Evolutionary conservation across 2,113 vertebrate genomes (phyloP).

Genomic region (Catagonus wagneri): DNA sequence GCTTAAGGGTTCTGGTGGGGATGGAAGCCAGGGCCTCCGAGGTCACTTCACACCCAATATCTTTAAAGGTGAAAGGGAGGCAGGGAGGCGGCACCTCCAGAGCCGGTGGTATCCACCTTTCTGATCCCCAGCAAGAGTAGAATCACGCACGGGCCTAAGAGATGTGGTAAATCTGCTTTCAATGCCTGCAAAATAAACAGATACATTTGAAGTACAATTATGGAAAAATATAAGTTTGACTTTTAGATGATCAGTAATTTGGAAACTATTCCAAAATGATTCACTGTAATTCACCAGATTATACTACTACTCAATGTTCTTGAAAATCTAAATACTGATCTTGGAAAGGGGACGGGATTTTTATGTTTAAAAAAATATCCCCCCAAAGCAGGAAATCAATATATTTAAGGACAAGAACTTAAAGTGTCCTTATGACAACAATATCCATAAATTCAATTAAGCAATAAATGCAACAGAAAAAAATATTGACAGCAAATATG

Average conservation of each 20-base stretch:
- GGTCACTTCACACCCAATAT: slow-evolving; percentile 31
- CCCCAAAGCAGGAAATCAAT: not conserved
- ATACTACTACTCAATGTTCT: not conserved
- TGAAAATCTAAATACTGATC: slow-evolving; percentile 25
- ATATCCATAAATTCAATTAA: not conserved
- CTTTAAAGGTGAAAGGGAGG: slow-evolving; percentile 1
- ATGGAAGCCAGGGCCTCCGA: slow-evolving; percentile 57
- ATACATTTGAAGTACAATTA: not conserved
- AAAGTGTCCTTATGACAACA: slow-evolving; percentile 18
- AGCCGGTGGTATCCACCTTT: accelerated
- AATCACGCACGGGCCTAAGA: not conserved
- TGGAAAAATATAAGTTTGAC: not conserved
- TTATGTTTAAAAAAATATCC: not conserved
- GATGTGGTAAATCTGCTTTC: not conserved
- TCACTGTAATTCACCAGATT: not conserved
- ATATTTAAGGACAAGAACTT: not conserved
- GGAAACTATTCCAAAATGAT: slow-evolving; percentile 19
- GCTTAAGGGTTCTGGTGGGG: slow-evolving; percentile 42
- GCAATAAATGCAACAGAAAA: slow-evolving; percentile 27
- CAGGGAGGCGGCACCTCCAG: too few relatives aligned
- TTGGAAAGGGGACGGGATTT: not conserved
- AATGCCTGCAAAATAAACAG: not conserved
- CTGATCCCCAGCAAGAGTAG: not conserved
- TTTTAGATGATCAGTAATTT: slow-evolving; percentile 39
- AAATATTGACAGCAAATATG: slow-evolving; percentile 2